phyloP scores from a whole-genome alignment of 2,888 invertebrate genomes.

The Xestia c-nigrum region DNA sequence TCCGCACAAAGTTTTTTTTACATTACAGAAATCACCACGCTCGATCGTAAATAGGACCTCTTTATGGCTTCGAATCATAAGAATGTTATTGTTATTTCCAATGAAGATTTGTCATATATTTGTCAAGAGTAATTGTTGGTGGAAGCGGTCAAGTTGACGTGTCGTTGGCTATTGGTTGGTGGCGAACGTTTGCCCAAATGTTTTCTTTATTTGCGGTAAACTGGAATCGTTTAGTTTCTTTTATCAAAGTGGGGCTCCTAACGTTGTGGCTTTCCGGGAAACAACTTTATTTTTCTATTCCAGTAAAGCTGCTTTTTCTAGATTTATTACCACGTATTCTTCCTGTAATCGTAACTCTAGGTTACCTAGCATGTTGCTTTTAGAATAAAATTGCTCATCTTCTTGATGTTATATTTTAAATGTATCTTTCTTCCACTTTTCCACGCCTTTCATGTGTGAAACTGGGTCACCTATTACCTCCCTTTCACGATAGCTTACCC shows the following conservation, averaged over 20 bases:
- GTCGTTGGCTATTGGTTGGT: slow-evolving; percentile 39
- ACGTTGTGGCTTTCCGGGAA: slow-evolving; percentile 32
- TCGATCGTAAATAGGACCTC: slow-evolving; percentile 71
- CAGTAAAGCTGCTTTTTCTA: slow-evolving; percentile 38
- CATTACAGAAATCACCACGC: slow-evolving; percentile 71
- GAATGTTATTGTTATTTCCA: slow-evolving; percentile 72
- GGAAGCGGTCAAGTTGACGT: slow-evolving; percentile 49
- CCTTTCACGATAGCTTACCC: slow-evolving; percentile 45
- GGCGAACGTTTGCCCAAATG: slow-evolving; percentile 45
- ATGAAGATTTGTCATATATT: slow-evolving; percentile 67
- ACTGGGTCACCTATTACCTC: slow-evolving; percentile 53
- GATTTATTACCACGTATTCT: slow-evolving; percentile 53
- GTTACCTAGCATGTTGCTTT: slow-evolving; percentile 48
- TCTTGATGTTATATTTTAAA: slow-evolving; percentile 51
- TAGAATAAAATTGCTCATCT: slow-evolving; percentile 45
- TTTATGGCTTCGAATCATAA: slow-evolving; percentile 72
- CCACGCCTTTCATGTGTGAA: slow-evolving; percentile 46
- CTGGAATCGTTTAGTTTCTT: slow-evolving; percentile 45
- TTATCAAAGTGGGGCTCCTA: slow-evolving; percentile 48
- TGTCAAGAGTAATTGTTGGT: slow-evolving; percentile 62
- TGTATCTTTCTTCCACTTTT: slow-evolving; percentile 46
- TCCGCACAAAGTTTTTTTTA: slow-evolving; percentile 67
- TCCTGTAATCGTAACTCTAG: slow-evolving; percentile 35
- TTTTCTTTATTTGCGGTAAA: slow-evolving; percentile 45
- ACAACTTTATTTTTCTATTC: slow-evolving; percentile 56